Percentiles rank a stretch among this genome's conserved stretches.
phyloP scores from a whole-genome alignment of 2,113 vertebrate species.

The Gnathonemus longibarbis region DNA sequence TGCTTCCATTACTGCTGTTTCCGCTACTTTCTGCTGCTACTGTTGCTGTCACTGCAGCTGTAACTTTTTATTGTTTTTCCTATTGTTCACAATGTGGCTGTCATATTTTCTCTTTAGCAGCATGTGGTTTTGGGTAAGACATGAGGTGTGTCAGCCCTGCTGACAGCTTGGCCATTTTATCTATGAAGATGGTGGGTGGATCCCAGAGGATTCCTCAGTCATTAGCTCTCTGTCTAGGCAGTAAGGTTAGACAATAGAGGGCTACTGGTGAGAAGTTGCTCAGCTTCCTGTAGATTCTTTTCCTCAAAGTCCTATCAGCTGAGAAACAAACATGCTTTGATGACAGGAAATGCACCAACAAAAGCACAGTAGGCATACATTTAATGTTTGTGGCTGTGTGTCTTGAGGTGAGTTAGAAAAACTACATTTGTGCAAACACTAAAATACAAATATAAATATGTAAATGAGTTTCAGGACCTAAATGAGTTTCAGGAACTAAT shows the following conservation, averaged over 20 bases:
- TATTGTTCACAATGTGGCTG: background rate
- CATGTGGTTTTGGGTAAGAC: background rate
- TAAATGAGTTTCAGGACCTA: too few species aligned
- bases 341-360: slow-evolving; percentile 4
- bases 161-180: background rate
- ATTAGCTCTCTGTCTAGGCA: background rate
- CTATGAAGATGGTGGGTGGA: background rate
- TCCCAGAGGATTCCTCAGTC: background rate
- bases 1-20: background rate
- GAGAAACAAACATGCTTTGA: background rate
- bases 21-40: background rate
- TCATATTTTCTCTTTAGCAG: background rate
- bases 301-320: background rate
- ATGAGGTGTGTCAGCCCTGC: slow-evolving; percentile 1
- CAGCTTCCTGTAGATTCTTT: background rate
- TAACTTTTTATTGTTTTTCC: background rate
- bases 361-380: background rate
- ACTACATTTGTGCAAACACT: background rate
- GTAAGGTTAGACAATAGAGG: background rate
- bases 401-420: background rate
- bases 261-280: background rate
- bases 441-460: background rate
- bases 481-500: background rate
- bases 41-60: background rate
- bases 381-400: background rate